A percentile compares a stretch with the other conserved stretches of the same genome.
Evolutionary conservation across 2,113 vertebrate genomes (phyloP).

Genomic region (Mormyrus iriodes): DNA sequence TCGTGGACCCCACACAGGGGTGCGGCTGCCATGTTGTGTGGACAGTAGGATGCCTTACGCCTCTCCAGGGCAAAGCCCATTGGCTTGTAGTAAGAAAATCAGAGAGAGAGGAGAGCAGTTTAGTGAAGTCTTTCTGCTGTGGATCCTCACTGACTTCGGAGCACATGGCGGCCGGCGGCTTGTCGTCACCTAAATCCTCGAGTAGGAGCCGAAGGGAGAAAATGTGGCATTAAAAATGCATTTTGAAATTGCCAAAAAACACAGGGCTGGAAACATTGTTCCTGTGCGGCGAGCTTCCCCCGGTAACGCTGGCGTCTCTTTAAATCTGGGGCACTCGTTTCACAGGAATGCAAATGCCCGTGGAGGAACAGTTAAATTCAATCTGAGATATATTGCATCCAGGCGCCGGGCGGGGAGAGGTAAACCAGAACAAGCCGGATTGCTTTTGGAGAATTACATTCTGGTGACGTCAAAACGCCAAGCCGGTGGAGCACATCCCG

Average conservation of each 20-base stretch:
- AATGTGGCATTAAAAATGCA: constrained; percentile 37
- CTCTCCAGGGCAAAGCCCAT: background rate
- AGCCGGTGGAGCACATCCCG: constrained; percentile 37
- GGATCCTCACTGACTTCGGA: background rate
- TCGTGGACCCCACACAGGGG: no score
- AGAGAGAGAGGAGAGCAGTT: background rate
- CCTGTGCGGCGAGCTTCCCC: constrained; percentile 49
- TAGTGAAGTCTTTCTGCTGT: constrained; percentile 16
- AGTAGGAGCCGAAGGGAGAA: constrained; percentile 12
- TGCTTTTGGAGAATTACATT: constrained; percentile 53
- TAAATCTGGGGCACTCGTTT: constrained; percentile 56
- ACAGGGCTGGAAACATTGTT: constrained; percentile 48
- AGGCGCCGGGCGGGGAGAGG: constrained; percentile 37
- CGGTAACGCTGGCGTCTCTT: constrained; percentile 44
- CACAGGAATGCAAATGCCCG: constrained; percentile 60
- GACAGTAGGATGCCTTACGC: background rate
- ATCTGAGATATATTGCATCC: constrained; percentile 50
- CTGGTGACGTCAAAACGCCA: constrained; percentile 51
- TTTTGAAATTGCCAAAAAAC: constrained; percentile 47
- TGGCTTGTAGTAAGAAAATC: background rate
- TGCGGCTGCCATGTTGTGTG: no score
- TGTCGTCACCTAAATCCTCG: background rate
- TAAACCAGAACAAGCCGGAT: constrained; percentile 53
- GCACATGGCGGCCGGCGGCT: background rate
- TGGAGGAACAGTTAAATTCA: constrained; percentile 54